Conservation (phyloP, 2,888 invertebrate genomes). For the Acholoe squamosa region DNA sequence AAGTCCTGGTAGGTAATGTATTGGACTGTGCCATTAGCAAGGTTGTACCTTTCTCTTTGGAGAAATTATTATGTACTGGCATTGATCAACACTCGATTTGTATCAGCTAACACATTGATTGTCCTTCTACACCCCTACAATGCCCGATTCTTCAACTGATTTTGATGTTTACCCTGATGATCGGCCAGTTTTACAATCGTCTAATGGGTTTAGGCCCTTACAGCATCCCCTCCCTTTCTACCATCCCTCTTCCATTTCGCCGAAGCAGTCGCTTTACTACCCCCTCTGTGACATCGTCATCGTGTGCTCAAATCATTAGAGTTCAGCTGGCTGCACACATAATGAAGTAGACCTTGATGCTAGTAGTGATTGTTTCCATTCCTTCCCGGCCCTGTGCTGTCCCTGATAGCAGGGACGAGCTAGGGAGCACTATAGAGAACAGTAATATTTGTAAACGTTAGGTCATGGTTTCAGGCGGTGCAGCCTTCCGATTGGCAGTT, state of each 20-base stretch:
- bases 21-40: too few relatives aligned
- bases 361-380: neutral
- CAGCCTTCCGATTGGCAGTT: neutral
- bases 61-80: too few relatives aligned
- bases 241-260: neutral
- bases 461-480: neutral
- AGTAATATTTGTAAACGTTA: slow-evolving; percentile 10
- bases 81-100: too few relatives aligned
- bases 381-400: neutral
- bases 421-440: neutral
- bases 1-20: too few relatives aligned
- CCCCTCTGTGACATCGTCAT: neutral
- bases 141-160: too few relatives aligned
- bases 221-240: neutral
- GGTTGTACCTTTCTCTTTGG: too few relatives aligned
- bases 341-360: neutral
- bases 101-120: too few relatives aligned
- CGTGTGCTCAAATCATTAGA: slow-evolving; percentile 18
- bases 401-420: neutral
- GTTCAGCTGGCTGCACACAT: neutral
- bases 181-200: too few relatives aligned
- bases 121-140: too few relatives aligned
- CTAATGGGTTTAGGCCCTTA: too few relatives aligned
- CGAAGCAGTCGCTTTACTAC: neutral
- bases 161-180: too few relatives aligned